Conservation (phyloP, 1,140 invertebrate species). For the Rhizoglyphus robini region DNA sequence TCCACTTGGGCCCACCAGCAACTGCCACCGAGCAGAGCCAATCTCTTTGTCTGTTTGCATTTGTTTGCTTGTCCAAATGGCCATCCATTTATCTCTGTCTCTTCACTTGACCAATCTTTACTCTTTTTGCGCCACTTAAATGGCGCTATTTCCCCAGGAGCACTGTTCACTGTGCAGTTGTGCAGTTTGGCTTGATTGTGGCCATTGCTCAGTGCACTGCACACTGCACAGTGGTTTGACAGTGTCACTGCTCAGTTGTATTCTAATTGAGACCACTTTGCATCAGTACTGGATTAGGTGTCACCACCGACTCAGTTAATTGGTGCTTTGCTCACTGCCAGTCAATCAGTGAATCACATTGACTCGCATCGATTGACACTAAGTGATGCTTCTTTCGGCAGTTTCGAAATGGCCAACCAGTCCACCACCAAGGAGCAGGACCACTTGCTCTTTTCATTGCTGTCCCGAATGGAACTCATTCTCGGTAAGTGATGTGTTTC, state of each 20-base stretch:
- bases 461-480: neutral
- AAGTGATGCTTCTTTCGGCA: too few relatives aligned
- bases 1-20: too few relatives aligned
- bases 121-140: neutral
- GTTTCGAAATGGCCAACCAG: neutral
- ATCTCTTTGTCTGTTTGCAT: too few relatives aligned
- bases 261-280: neutral
- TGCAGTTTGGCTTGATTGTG: neutral
- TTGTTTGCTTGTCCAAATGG: neutral
- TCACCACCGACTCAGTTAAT: too few relatives aligned
- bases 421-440: neutral
- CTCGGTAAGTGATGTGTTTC: slow-evolving; percentile 8
- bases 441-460: neutral
- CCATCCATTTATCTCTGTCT: neutral
- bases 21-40: too few relatives aligned
- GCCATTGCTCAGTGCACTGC: neutral
- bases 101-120: neutral
- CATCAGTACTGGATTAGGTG: neutral
- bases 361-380: too few relatives aligned
- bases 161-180: neutral
- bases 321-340: too few relatives aligned
- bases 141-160: neutral
- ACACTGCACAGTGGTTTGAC: too few relatives aligned
- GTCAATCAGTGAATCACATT: too few relatives aligned
- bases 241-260: neutral